These are phyloP conservation scores for Galeruca laticollis DNA, from an alignment of 2,888 invertebrate species.

Conservation along the genomic window DNA sequence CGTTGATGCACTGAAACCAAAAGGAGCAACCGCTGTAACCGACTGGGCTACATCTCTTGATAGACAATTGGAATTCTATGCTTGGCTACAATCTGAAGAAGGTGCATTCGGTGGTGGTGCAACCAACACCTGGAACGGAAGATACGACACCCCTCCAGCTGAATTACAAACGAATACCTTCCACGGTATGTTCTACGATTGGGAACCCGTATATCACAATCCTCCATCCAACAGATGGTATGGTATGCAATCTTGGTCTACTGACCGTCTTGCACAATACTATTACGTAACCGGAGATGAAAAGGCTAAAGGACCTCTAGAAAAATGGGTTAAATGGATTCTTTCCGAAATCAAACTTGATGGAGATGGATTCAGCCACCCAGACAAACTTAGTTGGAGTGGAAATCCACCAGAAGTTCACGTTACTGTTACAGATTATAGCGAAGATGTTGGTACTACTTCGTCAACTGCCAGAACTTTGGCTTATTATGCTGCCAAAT, in stretches of 20 bases:
- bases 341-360: constrained; percentile 43
- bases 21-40: constrained; percentile 47
- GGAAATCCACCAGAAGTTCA: constrained; percentile 50
- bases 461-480: constrained; percentile 51
- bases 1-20: constrained; percentile 48
- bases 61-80: constrained; percentile 53
- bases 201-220: constrained; percentile 55
- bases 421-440: constrained; percentile 45
- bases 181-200: constrained; percentile 54
- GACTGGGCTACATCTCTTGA: constrained; percentile 51
- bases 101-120: constrained; percentile 54
- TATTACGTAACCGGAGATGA: constrained; percentile 51
- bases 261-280: constrained; percentile 53
- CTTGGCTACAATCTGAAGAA: constrained; percentile 48
- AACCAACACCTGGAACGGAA: constrained; percentile 53
- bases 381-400: constrained; percentile 48
- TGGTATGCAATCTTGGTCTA: constrained; percentile 55
- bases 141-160: constrained; percentile 49
- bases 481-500: constrained; percentile 52
- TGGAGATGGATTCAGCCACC: constrained; percentile 46
- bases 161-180: constrained; percentile 49
- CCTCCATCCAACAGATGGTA: constrained; percentile 56
- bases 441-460: constrained; percentile 50
- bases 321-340: constrained; percentile 53
- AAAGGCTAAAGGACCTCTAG: constrained; percentile 45